phyloP scores from a whole-genome alignment of 53 echinoderm and acorn worm species.

The Arbacia lixula region DNA sequence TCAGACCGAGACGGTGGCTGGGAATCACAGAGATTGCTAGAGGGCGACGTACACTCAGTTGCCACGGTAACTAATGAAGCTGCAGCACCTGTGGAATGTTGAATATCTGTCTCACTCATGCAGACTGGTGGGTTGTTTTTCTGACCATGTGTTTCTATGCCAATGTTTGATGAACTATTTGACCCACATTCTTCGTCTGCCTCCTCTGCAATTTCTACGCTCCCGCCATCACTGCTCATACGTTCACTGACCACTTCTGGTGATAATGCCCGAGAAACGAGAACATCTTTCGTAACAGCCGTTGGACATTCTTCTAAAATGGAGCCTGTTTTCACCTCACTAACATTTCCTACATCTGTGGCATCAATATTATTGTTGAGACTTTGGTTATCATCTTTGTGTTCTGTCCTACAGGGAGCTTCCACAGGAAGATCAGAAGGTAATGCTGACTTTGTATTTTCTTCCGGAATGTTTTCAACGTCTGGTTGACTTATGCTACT shows the following conservation, averaged over 20 bases:
- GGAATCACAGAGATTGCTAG: background rate
- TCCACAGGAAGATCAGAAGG: background rate
- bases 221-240: slow-evolving; percentile 48
- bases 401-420: background rate
- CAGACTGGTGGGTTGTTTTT: background rate
- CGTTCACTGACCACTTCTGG: slow-evolving; percentile 9
- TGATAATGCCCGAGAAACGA: too few species aligned
- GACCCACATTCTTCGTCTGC: slow-evolving; percentile 13
- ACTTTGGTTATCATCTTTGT: background rate
- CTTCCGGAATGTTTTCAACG: background rate
- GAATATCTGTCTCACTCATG: too few species aligned
- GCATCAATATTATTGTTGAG: background rate
- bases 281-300: too few species aligned
- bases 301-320: too few species aligned
- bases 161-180: too few species aligned
- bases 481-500: too few species aligned
- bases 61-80: slow-evolving; percentile 11
- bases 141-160: too few species aligned
- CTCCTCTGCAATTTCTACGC: slow-evolving; percentile 45
- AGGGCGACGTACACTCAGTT: background rate
- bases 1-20: too few species aligned
- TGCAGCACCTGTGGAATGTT: slow-evolving; percentile 18
- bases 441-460: background rate
- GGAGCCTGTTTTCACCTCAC: background rate
- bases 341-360: background rate